Percentiles rank a stretch among this genome's conserved stretches.
Evolutionary conservation across 2,113 vertebrate genomes (phyloP).

Genomic region (Spermophilus dauricus): DNA sequence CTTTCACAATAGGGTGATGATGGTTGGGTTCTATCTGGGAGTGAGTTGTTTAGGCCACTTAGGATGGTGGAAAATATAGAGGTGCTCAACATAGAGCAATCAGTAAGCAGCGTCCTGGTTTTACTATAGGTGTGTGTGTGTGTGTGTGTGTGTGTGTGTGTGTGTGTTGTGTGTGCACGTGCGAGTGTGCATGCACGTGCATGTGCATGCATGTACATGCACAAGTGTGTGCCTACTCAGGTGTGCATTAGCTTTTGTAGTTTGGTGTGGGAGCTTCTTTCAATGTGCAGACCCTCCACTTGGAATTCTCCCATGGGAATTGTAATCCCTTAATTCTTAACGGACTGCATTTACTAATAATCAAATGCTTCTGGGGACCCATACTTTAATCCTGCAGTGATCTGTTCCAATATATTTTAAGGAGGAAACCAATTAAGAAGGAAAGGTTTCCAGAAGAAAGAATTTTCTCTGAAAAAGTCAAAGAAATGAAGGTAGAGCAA

Average conservation of each 20-base stretch:
- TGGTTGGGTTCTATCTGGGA: neutral
- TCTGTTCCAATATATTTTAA: neutral
- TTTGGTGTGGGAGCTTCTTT: neutral
- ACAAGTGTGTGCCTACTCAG: accelerated
- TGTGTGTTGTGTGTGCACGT: neutral
- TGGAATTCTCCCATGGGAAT: neutral
- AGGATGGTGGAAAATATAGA: neutral
- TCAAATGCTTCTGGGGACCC: neutral
- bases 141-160: neutral
- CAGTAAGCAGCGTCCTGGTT: too few species aligned
- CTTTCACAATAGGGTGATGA: neutral
- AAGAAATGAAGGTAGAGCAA: neutral
- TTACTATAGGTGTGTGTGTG: neutral
- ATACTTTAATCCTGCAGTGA: neutral
- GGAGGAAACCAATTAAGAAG: neutral
- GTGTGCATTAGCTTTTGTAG: neutral
- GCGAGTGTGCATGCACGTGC: neutral
- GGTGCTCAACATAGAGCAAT: neutral
- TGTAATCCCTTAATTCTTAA: neutral
- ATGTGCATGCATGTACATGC: too few species aligned
- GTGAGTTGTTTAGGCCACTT: neutral
- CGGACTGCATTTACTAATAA: neutral
- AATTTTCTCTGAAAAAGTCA: neutral
- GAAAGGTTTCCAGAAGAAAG: neutral
- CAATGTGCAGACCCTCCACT: neutral